Evolutionary conservation across 2,113 vertebrate genomes (phyloP).

Genomic region (Polypterus bichir): DNA sequence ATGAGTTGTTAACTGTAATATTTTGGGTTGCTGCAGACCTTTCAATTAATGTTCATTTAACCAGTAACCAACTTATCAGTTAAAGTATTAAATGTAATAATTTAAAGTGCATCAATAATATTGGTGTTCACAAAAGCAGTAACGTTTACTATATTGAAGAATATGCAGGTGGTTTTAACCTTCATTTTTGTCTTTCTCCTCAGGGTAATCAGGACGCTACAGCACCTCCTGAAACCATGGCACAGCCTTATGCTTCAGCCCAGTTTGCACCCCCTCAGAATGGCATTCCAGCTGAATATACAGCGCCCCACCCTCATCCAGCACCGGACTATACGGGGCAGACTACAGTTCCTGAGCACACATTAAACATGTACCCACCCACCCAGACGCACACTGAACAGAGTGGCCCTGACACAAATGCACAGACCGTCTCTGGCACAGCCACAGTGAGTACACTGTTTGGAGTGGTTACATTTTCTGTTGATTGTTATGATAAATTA

Average conservation of each 20-base stretch:
- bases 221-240: constrained; percentile 86
- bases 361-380: constrained; percentile 81
- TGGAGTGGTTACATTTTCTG: constrained; percentile 2
- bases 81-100: no score
- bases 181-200: constrained; percentile 11
- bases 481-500: background rate
- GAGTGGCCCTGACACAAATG: constrained; percentile 61
- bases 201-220: constrained; percentile 94
- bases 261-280: constrained; percentile 85
- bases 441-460: constrained; percentile 75
- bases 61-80: no score
- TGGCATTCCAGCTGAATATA: constrained; percentile 78
- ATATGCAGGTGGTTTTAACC: background rate
- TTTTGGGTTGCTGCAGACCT: no score
- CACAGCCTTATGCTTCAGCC: constrained; percentile 82
- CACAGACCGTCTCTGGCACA: constrained; percentile 82
- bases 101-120: no score
- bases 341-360: constrained; percentile 73
- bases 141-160: no score
- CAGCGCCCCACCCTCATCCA: constrained; percentile 73
- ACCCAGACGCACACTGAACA: constrained; percentile 81
- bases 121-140: no score
- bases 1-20: no score
- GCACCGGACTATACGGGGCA: constrained; percentile 80
- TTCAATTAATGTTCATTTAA: no score